Conservation (phyloP, 2,888 invertebrate genomes). For the Cataglyphis albicans region DNA sequence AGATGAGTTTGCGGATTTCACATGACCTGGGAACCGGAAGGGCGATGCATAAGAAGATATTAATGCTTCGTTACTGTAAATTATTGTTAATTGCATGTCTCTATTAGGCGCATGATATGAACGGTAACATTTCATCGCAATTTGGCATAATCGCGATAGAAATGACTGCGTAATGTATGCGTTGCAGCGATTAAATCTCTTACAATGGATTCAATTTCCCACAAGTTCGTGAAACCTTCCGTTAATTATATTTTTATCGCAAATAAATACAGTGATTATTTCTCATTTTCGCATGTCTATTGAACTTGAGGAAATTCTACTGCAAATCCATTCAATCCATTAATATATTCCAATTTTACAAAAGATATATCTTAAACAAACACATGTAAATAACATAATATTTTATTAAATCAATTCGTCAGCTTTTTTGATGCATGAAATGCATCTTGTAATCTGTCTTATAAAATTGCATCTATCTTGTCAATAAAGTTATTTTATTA, state of each 20-base stretch:
- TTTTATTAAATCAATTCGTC: background rate
- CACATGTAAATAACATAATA: background rate
- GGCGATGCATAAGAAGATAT: constrained; percentile 16
- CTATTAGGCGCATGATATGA: constrained; percentile 21
- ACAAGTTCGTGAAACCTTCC: background rate
- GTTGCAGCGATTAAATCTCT: background rate
- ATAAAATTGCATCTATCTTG: too few species aligned
- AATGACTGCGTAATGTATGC: background rate
- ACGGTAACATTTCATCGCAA: background rate
- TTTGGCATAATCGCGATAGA: background rate
- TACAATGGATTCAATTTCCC: background rate
- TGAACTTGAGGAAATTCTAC: background rate
- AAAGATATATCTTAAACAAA: background rate
- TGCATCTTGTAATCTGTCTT: background rate
- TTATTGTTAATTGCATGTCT: constrained; percentile 25
- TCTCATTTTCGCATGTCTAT: background rate
- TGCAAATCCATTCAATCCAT: background rate
- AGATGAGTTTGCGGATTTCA: constrained; percentile 46
- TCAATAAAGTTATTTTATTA: background rate
- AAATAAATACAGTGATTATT: background rate
- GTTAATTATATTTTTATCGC: background rate
- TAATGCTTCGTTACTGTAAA: constrained; percentile 48
- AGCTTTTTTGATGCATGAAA: background rate
- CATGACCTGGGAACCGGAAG: constrained; percentile 47
- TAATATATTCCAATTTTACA: background rate